Conservation (phyloP, 2,797 vertebrate genomes). For the Neostethus bicornis region DNA sequence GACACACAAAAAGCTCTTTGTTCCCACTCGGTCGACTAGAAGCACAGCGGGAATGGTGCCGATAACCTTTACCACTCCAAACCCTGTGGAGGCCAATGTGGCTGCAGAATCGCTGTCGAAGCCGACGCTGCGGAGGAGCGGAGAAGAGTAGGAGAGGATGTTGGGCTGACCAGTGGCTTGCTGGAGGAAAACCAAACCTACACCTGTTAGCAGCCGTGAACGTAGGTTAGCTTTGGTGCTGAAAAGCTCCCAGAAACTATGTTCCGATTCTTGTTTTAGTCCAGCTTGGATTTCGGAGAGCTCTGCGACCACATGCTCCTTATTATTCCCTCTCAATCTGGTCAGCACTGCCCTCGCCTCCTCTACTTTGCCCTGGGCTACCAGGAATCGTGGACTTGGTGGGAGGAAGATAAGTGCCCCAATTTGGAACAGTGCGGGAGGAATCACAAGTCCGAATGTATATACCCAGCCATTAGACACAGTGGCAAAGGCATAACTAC, state of each 20-base stretch:
- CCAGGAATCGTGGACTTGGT: conserved; percentile 91
- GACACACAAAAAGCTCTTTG: conserved; percentile 89
- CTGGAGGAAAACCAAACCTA: conserved; percentile 89
- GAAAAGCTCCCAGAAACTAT: conserved; percentile 88
- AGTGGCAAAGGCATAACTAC: conserved; percentile 87
- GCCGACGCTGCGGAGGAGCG: conserved; percentile 91
- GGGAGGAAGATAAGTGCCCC: conserved; percentile 88
- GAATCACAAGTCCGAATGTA: conserved; percentile 89
- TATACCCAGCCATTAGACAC: conserved; percentile 88
- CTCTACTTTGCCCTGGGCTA: conserved; percentile 84
- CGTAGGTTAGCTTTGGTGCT: conserved; percentile 89
- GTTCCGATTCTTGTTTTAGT: conserved; percentile 88
- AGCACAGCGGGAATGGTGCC: conserved; percentile 89
- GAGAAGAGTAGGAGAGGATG: conserved; percentile 92
- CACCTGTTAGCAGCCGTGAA: conserved; percentile 86
- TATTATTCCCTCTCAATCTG: conserved; percentile 76
- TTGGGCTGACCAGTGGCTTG: conserved; percentile 95
- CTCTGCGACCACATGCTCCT: conserved; percentile 79
- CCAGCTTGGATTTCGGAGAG: conserved; percentile 86
- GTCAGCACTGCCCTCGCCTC: conserved; percentile 83
- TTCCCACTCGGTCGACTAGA: conserved; percentile 90
- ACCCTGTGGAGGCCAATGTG: conserved; percentile 90
- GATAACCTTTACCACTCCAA: conserved; percentile 91
- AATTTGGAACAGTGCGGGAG: conserved; percentile 86
- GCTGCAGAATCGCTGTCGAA: conserved; percentile 92